These are phyloP conservation scores for Parazoanthus swiftii DNA, from an alignment of 92 coral and sea anemone genomes.

Conservation along the genomic window DNA sequence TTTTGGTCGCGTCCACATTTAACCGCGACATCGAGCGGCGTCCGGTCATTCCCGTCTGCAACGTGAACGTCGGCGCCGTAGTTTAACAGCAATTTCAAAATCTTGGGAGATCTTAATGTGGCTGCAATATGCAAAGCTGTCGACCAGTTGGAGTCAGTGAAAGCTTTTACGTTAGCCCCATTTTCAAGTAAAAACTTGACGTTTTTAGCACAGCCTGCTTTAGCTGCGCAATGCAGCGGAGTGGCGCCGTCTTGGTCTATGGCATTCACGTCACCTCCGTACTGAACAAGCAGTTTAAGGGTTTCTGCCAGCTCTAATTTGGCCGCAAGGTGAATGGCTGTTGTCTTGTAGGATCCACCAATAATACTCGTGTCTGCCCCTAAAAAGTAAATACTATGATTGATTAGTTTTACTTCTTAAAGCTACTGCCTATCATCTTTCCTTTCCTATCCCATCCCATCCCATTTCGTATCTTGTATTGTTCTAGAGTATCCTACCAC, in stretches of 20 bases:
- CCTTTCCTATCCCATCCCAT: background rate
- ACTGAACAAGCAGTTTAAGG: background rate
- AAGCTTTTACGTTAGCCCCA: conserved; percentile 39
- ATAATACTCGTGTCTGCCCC: conserved; percentile 26
- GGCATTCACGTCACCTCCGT: conserved; percentile 40
- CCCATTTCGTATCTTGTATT: background rate
- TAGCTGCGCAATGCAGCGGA: conserved; percentile 28
- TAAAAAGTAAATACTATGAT: background rate
- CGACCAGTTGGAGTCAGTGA: conserved; percentile 31
- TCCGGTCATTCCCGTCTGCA: conserved; percentile 37
- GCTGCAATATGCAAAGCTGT: conserved; percentile 42
- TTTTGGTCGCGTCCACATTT: conserved; percentile 20
- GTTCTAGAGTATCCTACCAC: background rate
- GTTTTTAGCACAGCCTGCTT: conserved; percentile 5
- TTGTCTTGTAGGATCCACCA: conserved; percentile 27
- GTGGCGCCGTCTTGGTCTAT: conserved; percentile 39
- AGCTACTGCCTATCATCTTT: background rate
- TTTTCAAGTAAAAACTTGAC: conserved; percentile 23
- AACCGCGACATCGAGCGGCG: conserved; percentile 29
- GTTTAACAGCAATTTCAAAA: conserved; percentile 24
- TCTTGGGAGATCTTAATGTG: conserved; percentile 22
- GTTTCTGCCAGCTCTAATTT: background rate
- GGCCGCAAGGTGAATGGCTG: conserved; percentile 33
- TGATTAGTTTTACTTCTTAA: background rate
- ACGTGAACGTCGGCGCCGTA: conserved; percentile 30